phyloP scores from a whole-genome alignment of 2,113 vertebrate species.

The Mystacornis crossleyi region DNA sequence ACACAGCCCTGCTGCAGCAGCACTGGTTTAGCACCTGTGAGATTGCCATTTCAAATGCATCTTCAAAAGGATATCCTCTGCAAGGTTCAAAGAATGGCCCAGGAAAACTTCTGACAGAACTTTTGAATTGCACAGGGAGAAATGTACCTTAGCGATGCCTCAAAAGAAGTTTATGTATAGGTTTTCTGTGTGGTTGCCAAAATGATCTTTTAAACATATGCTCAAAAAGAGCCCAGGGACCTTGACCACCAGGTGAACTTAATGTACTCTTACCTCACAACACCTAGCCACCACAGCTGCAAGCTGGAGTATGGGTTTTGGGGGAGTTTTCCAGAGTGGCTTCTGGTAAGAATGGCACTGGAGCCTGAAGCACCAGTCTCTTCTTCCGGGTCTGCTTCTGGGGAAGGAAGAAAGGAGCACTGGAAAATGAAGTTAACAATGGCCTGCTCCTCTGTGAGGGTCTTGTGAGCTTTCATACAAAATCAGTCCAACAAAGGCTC shows the following conservation, averaged over 20 bases:
- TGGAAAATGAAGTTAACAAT: background rate
- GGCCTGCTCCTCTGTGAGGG: background rate
- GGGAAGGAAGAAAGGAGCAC: background rate
- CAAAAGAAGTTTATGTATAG: background rate
- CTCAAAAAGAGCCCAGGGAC: background rate
- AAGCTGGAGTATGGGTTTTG: fast-evolving
- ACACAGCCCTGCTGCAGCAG: background rate
- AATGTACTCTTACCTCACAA: too few species aligned
- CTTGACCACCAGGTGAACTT: background rate
- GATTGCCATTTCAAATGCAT: background rate
- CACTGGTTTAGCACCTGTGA: background rate
- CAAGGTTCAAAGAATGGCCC: background rate
- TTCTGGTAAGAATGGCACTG: fast-evolving
- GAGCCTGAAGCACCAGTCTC: fast-evolving
- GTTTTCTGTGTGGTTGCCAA: background rate
- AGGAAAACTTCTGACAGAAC: background rate
- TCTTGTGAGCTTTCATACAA: background rate
- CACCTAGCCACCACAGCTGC: fast-evolving
- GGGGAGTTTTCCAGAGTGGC: background rate
- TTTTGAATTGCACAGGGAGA: background rate
- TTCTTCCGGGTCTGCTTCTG: background rate
- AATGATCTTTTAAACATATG: background rate
- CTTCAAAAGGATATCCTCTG: background rate
- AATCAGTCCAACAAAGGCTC: background rate
- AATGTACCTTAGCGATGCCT: background rate